phyloP scores from a whole-genome alignment of 2,113 vertebrate genomes.

The Mormoops blainvillei region DNA sequence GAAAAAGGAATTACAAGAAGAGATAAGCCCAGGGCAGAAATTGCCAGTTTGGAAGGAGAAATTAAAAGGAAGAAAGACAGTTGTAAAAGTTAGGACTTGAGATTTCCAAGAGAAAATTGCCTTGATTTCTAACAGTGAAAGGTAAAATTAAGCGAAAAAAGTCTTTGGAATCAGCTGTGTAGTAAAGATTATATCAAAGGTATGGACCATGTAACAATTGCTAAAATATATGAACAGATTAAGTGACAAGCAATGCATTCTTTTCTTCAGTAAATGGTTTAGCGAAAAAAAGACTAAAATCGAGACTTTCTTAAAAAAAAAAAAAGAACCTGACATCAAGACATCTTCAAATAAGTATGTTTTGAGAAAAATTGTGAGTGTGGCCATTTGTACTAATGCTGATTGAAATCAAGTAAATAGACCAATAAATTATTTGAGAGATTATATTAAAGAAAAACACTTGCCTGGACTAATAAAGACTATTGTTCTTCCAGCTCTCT shows the following conservation, averaged over 20 bases:
- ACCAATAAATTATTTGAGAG: neutral
- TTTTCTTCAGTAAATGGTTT: neutral
- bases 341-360: neutral
- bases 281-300: neutral
- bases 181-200: neutral
- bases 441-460: neutral
- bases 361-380: neutral
- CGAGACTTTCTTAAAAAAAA: neutral
- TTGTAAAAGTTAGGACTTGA: neutral
- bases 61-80: neutral
- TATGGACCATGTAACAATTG: neutral
- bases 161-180: neutral
- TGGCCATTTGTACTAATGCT: neutral
- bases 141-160: neutral
- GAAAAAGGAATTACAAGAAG: neutral
- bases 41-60: neutral
- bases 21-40: neutral
- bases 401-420: slow-evolving; percentile 6
- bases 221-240: neutral
- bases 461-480: neutral
- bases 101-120: neutral
- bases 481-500: neutral
- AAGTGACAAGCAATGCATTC: neutral
- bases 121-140: neutral
- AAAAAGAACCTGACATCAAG: neutral